Conservation (phyloP, 2,113 vertebrate genomes). For the Xenopus borealis region DNA sequence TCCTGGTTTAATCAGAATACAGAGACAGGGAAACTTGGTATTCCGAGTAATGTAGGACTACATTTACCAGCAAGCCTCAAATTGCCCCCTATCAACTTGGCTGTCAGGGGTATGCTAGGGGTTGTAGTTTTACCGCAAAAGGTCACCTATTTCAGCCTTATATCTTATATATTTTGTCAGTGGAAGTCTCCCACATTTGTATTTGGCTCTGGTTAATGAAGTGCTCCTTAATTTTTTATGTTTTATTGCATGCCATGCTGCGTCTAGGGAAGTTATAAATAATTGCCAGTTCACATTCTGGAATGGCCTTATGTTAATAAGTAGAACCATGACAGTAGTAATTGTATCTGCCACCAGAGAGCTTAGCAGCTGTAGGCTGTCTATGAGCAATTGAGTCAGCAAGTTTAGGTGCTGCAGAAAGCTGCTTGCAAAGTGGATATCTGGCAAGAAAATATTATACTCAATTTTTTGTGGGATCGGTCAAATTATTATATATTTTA, state of each 20-base stretch:
- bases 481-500: too few species aligned
- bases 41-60: too few species aligned
- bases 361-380: conserved; percentile 44
- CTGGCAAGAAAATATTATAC: too few species aligned
- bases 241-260: conserved; percentile 45
- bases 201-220: conserved; percentile 53
- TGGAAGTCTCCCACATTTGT: conserved; percentile 47
- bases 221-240: conserved; percentile 45
- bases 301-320: conserved; percentile 54
- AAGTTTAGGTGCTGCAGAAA: conserved; percentile 32
- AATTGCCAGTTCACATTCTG: conserved; percentile 51
- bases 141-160: too few species aligned
- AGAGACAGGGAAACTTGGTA: too few species aligned
- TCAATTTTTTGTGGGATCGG: too few species aligned
- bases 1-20: conserved; percentile 33
- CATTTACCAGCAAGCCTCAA: too few species aligned
- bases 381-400: conserved; percentile 44
- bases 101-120: too few species aligned
- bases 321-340: conserved; percentile 31
- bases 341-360: conserved; percentile 50
- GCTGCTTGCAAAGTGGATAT: too few species aligned
- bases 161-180: conserved; percentile 12
- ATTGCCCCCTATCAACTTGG: too few species aligned
- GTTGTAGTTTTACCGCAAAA: too few species aligned
- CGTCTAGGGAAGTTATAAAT: conserved; percentile 52